Conservation (phyloP, 2,888 invertebrate species). For the Matsumyia berberina region DNA sequence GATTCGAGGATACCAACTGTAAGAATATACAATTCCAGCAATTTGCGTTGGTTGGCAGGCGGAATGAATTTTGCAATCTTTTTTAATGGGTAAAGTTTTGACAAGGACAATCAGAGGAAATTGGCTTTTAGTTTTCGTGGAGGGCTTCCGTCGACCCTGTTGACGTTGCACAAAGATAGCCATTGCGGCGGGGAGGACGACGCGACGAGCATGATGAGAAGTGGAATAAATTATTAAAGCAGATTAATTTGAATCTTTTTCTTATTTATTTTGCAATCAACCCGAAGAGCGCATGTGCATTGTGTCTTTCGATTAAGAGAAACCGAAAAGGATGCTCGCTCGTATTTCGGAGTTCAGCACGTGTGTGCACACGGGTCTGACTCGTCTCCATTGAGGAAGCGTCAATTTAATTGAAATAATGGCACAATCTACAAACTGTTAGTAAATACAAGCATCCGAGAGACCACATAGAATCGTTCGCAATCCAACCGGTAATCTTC, state of each 20-base stretch:
- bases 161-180: slow-evolving; percentile 47
- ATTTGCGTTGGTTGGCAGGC: slow-evolving; percentile 76
- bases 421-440: slow-evolving; percentile 57
- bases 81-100: slow-evolving; percentile 76
- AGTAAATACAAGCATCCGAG: slow-evolving; percentile 47
- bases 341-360: slow-evolving; percentile 26
- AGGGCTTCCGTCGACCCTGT: slow-evolving; percentile 75
- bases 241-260: slow-evolving; percentile 74
- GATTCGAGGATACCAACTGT: slow-evolving; percentile 66
- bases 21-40: slow-evolving; percentile 69
- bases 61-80: slow-evolving; percentile 76
- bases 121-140: slow-evolving; percentile 75
- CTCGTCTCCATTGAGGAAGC: slow-evolving; percentile 28
- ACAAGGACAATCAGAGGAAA: slow-evolving; percentile 77
- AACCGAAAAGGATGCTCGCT: slow-evolving; percentile 40
- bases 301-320: slow-evolving; percentile 53
- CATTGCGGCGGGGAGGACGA: not conserved
- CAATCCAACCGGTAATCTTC: slow-evolving; percentile 66
- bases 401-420: slow-evolving; percentile 74
- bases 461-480: slow-evolving; percentile 34
- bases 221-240: slow-evolving; percentile 73
- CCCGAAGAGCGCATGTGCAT: slow-evolving; percentile 24
- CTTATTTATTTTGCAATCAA: slow-evolving; percentile 59
- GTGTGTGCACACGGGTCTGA: slow-evolving; percentile 2
- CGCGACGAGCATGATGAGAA: slow-evolving; percentile 40